Conservation (phyloP, 2,797 vertebrate species). For the Schizopygopsis pylzovi region DNA sequence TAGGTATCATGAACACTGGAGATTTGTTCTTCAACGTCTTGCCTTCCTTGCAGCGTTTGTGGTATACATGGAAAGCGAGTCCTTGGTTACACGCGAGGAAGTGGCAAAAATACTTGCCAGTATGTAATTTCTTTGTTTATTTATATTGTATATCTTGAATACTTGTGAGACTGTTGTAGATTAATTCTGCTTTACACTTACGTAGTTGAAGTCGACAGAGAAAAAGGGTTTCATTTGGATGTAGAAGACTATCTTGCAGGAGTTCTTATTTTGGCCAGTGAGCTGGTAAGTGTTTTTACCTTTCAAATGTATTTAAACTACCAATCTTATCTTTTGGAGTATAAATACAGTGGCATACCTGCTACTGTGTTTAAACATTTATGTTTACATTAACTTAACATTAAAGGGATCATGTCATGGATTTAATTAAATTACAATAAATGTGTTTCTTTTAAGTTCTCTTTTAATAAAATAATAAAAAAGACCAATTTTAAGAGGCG, state of each 20-base stretch:
- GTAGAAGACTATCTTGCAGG: slow-evolving; percentile 97
- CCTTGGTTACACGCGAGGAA: slow-evolving; percentile 90
- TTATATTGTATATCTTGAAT: background rate
- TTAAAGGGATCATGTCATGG: background rate
- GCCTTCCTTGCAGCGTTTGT: slow-evolving; percentile 92
- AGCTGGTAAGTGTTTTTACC: slow-evolving; percentile 85
- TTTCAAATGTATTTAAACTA: background rate
- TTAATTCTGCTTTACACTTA: slow-evolving; percentile 39
- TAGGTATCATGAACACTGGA: slow-evolving; percentile 98
- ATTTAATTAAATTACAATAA: too few relatives aligned
- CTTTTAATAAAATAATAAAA: too few relatives aligned
- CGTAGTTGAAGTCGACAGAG: slow-evolving; percentile 90
- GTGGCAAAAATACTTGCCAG: slow-evolving; percentile 93
- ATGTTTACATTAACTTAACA: background rate
- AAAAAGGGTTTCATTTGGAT: slow-evolving; percentile 96
- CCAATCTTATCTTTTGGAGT: background rate
- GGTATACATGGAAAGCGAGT: slow-evolving; percentile 92
- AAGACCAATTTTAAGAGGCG: too few relatives aligned
- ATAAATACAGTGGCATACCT: background rate
- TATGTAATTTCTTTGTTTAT: slow-evolving; percentile 70
- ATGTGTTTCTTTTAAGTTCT: background rate
- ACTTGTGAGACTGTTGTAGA: background rate
- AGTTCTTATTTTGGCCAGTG: slow-evolving; percentile 93
- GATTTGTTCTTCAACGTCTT: slow-evolving; percentile 94
- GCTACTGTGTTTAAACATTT: background rate